These are phyloP conservation scores for Perizoma affinitatum DNA, from an alignment of 2,888 invertebrate genomes.

Conservation along the genomic window DNA sequence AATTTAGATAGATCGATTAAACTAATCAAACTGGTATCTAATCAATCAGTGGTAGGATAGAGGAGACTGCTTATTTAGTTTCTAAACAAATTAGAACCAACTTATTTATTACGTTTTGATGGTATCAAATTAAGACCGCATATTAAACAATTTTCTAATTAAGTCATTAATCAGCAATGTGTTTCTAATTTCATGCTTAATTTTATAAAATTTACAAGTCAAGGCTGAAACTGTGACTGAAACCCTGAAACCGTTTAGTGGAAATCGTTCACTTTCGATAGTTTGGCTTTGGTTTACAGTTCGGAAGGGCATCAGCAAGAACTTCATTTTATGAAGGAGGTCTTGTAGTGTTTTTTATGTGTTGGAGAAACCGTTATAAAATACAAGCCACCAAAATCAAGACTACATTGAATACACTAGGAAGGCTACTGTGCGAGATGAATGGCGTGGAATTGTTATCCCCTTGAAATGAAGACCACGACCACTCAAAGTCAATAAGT, in stretches of 20 bases:
- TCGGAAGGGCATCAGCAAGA: too few species aligned
- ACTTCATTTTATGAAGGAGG: too few species aligned
- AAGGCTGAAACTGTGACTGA: constrained; percentile 17
- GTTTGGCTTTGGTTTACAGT: too few species aligned
- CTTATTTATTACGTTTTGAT: background rate
- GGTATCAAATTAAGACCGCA: constrained; percentile 3
- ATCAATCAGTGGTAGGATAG: constrained; percentile 7
- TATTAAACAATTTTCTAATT: constrained; percentile 5
- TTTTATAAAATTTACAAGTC: constrained; percentile 13
- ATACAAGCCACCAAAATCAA: too few species aligned
- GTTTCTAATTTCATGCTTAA: constrained; percentile 22
- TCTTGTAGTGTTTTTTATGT: too few species aligned
- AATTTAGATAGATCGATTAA: too few species aligned
- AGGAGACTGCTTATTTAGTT: constrained; percentile 17
- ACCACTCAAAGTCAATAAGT: too few species aligned
- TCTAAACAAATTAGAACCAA: constrained; percentile 6
- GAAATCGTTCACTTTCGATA: background rate
- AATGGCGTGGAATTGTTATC: too few species aligned
- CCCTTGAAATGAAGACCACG: too few species aligned
- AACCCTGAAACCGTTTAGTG: background rate
- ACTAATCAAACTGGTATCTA: background rate
- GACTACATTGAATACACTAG: too few species aligned
- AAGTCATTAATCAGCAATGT: constrained; percentile 9
- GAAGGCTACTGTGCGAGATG: too few species aligned
- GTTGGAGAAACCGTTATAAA: too few species aligned